Evolutionary conservation across 2,888 invertebrate species (phyloP).

Genomic region (Caenorhabditis angaria): DNA sequence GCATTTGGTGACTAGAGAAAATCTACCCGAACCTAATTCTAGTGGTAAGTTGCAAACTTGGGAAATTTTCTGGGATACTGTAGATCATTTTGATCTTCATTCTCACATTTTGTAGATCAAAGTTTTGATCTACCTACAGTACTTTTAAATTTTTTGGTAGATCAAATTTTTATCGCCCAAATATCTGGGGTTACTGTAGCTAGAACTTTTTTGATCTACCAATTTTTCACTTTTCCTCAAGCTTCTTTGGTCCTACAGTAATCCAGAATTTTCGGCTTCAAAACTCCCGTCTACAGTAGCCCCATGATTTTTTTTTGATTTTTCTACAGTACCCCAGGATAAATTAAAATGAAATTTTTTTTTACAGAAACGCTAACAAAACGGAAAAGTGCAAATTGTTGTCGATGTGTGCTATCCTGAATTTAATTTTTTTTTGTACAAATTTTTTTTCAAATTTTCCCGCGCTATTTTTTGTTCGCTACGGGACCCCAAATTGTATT

Average conservation of each 20-base stretch:
- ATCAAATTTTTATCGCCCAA: neutral
- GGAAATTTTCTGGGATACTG: too few species aligned
- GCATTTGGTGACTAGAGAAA: constrained; percentile 99
- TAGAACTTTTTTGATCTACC: too few species aligned
- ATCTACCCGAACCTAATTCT: constrained; percentile 93
- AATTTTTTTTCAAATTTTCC: neutral
- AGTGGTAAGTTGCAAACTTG: constrained; percentile 56
- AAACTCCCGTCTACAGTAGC: too few species aligned
- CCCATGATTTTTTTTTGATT: neutral
- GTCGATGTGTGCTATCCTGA: constrained; percentile 62
- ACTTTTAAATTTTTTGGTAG: neutral
- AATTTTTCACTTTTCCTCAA: too few species aligned
- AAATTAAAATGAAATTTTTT: neutral
- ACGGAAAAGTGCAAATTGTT: constrained; percentile 66
- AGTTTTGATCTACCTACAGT: too few species aligned
- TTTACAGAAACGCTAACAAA: constrained; percentile 68
- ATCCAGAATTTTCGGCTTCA: too few species aligned
- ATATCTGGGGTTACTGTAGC: too few species aligned
- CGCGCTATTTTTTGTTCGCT: neutral
- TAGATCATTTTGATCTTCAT: too few species aligned
- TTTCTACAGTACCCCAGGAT: neutral
- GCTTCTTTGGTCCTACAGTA: too few species aligned
- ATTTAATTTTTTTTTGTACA: too few species aligned
- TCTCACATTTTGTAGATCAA: too few species aligned
- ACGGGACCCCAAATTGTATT: neutral